Evolutionary conservation across 1,140 invertebrate genomes (phyloP).

Genomic region (Chironomus tepperi): DNA sequence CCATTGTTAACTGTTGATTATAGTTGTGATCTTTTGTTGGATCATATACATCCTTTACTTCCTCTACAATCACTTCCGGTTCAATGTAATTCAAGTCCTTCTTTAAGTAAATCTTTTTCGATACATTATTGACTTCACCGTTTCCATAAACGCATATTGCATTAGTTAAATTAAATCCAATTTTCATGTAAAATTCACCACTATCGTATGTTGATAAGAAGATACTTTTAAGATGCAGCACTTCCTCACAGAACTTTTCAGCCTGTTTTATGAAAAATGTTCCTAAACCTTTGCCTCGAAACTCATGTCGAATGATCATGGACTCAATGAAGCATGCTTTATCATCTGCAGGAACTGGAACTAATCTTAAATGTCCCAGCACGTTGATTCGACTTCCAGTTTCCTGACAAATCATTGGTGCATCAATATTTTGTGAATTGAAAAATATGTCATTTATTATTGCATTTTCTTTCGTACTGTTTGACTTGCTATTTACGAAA

Average conservation of each 20-base stretch:
- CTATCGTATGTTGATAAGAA: constrained; percentile 69
- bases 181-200: constrained; percentile 64
- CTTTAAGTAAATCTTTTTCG: constrained; percentile 10
- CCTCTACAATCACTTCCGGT: neutral
- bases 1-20: neutral
- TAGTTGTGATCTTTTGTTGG: neutral
- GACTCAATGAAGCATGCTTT: constrained; percentile 66
- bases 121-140: neutral
- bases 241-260: constrained; percentile 56
- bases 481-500: neutral
- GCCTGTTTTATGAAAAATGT: constrained; percentile 56
- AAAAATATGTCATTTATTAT: neutral
- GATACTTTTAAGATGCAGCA: constrained; percentile 50
- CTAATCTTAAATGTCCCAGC: constrained; percentile 67
- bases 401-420: neutral
- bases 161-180: constrained; percentile 44
- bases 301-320: constrained; percentile 59
- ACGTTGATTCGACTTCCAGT: constrained; percentile 34
- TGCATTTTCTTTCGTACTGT: neutral
- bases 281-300: constrained; percentile 61
- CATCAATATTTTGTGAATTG: neutral
- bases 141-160: constrained; percentile 10
- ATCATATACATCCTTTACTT: neutral
- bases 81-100: neutral
- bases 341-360: constrained; percentile 51